Percentiles rank a stretch among this genome's conserved stretches.
These are phyloP conservation scores for Ethmia dodecea DNA, from an alignment of 2,888 invertebrate genomes.

Conservation along the genomic window DNA sequence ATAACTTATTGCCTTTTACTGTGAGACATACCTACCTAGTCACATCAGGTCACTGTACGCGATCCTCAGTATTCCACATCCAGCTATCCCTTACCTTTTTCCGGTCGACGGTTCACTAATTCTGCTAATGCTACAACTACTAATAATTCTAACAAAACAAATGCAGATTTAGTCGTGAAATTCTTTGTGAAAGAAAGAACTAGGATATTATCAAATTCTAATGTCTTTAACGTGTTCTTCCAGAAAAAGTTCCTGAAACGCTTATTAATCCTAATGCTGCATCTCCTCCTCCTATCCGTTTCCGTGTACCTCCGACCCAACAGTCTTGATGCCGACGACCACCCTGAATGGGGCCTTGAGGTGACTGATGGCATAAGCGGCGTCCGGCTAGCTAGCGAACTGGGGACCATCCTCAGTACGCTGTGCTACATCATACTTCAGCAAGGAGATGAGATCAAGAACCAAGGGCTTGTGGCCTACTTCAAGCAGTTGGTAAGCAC, in stretches of 20 bases:
- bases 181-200: no score
- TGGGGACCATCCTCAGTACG: constrained; percentile 91
- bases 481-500: constrained; percentile 92
- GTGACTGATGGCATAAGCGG: constrained; percentile 56
- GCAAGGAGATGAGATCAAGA: constrained; percentile 95
- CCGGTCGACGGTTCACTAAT: neutral
- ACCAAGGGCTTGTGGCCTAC: constrained; percentile 94
- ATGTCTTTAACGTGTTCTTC: constrained; percentile 21
- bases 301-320: constrained; percentile 93
- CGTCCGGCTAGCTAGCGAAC: constrained; percentile 86
- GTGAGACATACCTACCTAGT: no score
- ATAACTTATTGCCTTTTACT: no score
- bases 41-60: no score
- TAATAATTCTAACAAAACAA: neutral
- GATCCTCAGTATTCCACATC: no score
- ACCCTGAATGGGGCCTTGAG: constrained; percentile 58
- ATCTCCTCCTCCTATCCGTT: constrained; percentile 90
- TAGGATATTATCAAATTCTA: neutral
- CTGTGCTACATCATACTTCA: constrained; percentile 93
- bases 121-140: neutral
- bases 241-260: constrained; percentile 96
- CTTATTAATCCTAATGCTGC: constrained; percentile 90
- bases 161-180: neutral
- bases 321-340: constrained; percentile 48
- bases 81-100: neutral